These are phyloP conservation scores for Phylloscopus trochiloides DNA, from an alignment of 2,113 vertebrate genomes.

Conservation along the genomic window DNA sequence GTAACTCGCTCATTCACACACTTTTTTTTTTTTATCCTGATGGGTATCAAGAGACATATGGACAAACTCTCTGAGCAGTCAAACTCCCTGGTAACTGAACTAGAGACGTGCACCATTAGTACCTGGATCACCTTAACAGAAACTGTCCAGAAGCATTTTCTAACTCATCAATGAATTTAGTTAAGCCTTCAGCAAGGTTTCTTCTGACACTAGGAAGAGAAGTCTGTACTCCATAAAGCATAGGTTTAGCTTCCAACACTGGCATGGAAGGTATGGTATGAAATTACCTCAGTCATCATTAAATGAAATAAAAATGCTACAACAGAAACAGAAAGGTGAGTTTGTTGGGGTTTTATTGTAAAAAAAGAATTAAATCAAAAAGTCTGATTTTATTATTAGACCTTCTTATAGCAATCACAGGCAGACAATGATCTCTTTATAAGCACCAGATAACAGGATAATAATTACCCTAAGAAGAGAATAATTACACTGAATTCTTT, in stretches of 20 bases:
- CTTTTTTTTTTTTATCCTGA: too few relatives aligned
- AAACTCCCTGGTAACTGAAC: not conserved
- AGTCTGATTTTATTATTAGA: not conserved
- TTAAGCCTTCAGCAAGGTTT: not conserved
- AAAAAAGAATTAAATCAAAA: not conserved
- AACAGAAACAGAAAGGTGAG: not conserved
- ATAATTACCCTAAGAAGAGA: conserved; percentile 1
- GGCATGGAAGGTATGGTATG: not conserved
- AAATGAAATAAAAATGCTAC: not conserved
- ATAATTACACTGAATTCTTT: conserved; percentile 29
- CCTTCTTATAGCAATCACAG: not conserved
- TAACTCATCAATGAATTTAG: not conserved
- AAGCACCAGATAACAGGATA: not conserved
- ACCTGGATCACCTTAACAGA: not conserved
- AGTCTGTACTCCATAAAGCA: not conserved
- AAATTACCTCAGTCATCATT: not conserved
- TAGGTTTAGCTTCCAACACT: not conserved
- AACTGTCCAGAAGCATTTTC: not conserved
- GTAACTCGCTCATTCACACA: not conserved
- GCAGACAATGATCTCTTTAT: not conserved
- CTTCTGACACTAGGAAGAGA: not conserved
- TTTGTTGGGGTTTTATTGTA: not conserved
- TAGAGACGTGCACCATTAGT: not conserved
- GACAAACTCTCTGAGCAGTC: not conserved
- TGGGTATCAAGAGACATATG: not conserved